phyloP scores from a whole-genome alignment of 2,888 invertebrate genomes.

The Idaea straminata region DNA sequence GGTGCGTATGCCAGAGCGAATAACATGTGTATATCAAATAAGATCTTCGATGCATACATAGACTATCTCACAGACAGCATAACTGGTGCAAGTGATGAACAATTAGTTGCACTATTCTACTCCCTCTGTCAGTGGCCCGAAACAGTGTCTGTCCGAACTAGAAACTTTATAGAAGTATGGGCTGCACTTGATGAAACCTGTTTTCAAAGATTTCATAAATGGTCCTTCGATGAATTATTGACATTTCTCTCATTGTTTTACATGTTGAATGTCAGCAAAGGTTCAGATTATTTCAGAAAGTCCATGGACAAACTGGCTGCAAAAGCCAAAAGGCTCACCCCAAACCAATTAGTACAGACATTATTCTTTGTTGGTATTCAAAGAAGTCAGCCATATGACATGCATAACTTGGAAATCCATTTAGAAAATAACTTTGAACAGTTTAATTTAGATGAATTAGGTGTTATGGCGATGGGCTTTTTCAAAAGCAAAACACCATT shows the following conservation, averaged over 20 bases:
- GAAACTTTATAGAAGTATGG: slow-evolving; percentile 84
- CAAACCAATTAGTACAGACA: slow-evolving; percentile 82
- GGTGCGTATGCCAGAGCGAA: slow-evolving; percentile 54
- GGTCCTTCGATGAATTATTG: slow-evolving; percentile 79
- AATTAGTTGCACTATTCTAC: slow-evolving; percentile 77
- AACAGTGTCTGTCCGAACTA: slow-evolving; percentile 70
- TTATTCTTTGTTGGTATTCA: slow-evolving; percentile 83
- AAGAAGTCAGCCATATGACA: slow-evolving; percentile 77
- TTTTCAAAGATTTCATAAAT: slow-evolving; percentile 58
- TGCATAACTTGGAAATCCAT: slow-evolving; percentile 83
- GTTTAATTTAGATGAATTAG: slow-evolving; percentile 83
- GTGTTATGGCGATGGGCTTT: slow-evolving; percentile 86
- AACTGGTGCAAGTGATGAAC: slow-evolving; percentile 75
- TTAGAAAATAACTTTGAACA: slow-evolving; percentile 73
- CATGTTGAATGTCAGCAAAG: slow-evolving; percentile 74
- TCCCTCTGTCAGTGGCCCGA: slow-evolving; percentile 75
- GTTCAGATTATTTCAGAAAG: slow-evolving; percentile 78
- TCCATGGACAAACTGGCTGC: slow-evolving; percentile 76
- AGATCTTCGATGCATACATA: slow-evolving; percentile 63
- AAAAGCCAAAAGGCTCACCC: slow-evolving; percentile 80
- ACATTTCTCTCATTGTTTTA: slow-evolving; percentile 83
- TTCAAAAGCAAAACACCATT: slow-evolving; percentile 87
- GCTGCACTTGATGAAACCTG: slow-evolving; percentile 84
- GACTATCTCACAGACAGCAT: slow-evolving; percentile 73
- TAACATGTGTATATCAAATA: slow-evolving; percentile 55